Evolutionary conservation across 2,113 vertebrate genomes (phyloP), one percentile per base, ranked within the genome.

Genomic region (Morone saxatilis): DNA sequence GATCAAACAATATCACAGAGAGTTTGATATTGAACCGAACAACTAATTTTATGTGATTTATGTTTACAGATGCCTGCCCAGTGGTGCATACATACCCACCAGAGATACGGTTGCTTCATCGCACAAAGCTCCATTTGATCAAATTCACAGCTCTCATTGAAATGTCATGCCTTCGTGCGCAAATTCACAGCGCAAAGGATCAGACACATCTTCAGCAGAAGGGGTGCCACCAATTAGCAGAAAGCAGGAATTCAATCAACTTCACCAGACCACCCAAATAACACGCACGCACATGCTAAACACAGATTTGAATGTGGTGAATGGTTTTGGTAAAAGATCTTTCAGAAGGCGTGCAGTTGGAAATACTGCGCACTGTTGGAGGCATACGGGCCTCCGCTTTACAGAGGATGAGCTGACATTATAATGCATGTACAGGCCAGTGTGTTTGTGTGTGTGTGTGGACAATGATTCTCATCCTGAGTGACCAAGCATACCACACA

Each of bases 391-490:
- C 76, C 76, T 76, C 83, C 1, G 81, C 71, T 70, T 91, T 83
- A 81, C 60, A 81, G 82, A 81, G 88, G 90, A 92, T 94, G 93
- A 95, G 94, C 95, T 91, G 88, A 86, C 78, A 94, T 94, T 94
- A 91, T 86, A 90, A 95, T 95, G 93, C 93, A 92, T 65, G 81
- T 86, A 73, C 94, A 94, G 93, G 82, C 81, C 53, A 79, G 22
- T 38, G 51, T 31, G 48, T 82, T 51, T 77, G 57, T 53, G 60
- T 47, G 53, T 48, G 62, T 47, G 63, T 68, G 50, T 31, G 56
- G 41, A 66, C 31, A 48, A 63, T 51, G 19, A 70, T 57, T 60
- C 22, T 57, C 51, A 68, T 74, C 57, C 83, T 43, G 72, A 71
- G 78, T 76, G 80, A 77, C 79, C 68, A 84, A 80, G 53, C 80